Percentiles rank a stretch among this genome's conserved stretches.
Evolutionary conservation across 2,797 vertebrate genomes (phyloP).

Genomic region (Falco novaeseelandiae): DNA sequence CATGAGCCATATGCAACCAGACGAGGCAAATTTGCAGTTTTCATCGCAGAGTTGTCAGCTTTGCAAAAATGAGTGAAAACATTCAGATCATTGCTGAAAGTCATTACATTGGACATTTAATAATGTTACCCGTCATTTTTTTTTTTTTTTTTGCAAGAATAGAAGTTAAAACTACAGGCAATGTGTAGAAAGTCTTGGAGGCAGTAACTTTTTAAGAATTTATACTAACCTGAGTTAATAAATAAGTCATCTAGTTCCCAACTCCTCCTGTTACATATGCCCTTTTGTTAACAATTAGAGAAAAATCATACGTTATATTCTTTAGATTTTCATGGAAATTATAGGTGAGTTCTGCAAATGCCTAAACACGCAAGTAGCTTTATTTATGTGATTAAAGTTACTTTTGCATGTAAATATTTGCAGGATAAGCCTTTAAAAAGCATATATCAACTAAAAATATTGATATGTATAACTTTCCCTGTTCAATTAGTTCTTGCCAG

Average conservation of each 20-base stretch:
- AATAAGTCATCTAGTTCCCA: background rate
- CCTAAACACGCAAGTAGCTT: background rate
- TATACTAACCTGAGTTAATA: background rate
- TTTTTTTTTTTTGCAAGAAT: background rate
- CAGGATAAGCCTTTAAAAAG: background rate
- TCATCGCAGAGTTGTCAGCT: background rate
- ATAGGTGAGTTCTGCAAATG: background rate
- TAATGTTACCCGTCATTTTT: background rate
- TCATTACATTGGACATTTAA: background rate
- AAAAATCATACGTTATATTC: background rate
- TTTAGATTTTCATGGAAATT: background rate
- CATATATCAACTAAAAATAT: background rate
- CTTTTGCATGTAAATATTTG: background rate
- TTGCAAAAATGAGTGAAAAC: constrained; percentile 37
- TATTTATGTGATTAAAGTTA: background rate
- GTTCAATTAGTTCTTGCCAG: constrained; percentile 50
- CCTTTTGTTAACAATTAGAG: background rate
- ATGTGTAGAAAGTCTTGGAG: background rate
- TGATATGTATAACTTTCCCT: background rate
- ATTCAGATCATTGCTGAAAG: background rate
- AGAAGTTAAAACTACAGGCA: background rate
- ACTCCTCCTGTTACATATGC: background rate
- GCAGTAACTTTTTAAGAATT: background rate
- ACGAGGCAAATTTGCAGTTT: constrained; percentile 28
- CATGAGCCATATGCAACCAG: constrained; percentile 11